Evolutionary conservation across 2,113 vertebrate species (phyloP).

Genomic region (Centropus bengalensis): DNA sequence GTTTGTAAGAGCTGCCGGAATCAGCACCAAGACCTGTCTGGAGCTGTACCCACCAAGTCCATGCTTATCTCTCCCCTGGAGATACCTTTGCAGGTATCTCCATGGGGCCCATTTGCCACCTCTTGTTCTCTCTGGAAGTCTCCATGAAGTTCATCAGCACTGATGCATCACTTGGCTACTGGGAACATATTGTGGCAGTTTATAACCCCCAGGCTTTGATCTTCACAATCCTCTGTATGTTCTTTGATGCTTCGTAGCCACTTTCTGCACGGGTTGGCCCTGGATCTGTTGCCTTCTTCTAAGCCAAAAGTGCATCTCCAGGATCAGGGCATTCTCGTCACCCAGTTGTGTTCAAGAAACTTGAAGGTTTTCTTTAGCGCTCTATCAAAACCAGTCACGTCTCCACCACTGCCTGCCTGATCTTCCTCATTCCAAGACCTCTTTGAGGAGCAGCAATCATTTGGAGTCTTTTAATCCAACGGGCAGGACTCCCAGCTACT

Average conservation of each 20-base stretch:
- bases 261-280: not conserved
- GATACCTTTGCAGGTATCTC: not conserved
- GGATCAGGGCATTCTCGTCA: not conserved
- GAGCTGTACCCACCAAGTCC: not conserved
- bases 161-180: not conserved
- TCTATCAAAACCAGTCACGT: not conserved
- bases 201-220: not conserved
- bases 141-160: not conserved
- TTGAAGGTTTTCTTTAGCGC: not conserved
- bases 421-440: not conserved
- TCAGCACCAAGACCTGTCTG: not conserved
- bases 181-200: not conserved
- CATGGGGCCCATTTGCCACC: not conserved
- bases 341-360: not conserved
- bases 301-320: not conserved
- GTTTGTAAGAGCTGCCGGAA: not conserved
- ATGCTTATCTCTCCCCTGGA: not conserved
- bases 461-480: not conserved
- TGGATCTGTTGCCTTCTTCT: not conserved
- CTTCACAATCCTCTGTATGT: fast-evolving
- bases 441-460: not conserved
- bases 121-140: not conserved
- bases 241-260: not conserved
- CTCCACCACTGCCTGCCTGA: not conserved
- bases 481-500: not conserved